These are phyloP conservation scores for Cacoxenus indagator DNA, from an alignment of 2,888 invertebrate genomes.

Conservation along the genomic window DNA sequence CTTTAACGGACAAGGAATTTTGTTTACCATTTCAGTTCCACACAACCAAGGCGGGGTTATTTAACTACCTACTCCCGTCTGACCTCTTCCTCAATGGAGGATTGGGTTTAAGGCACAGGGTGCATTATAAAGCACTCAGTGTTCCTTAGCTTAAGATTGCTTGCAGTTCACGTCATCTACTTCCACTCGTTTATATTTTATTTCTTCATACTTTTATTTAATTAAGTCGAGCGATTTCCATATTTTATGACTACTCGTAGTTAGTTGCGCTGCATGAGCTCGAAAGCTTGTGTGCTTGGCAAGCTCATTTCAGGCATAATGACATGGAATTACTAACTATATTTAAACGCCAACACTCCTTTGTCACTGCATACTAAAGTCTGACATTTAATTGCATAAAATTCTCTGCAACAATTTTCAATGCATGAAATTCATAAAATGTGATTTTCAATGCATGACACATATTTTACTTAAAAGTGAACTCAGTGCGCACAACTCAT, in stretches of 20 bases:
- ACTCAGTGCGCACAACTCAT: neutral
- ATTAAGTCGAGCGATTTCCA: neutral
- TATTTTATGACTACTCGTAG: neutral
- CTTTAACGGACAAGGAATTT: too few relatives aligned
- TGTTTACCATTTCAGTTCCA: too few relatives aligned
- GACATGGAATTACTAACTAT: neutral
- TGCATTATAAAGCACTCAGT: too few relatives aligned
- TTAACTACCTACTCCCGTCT: too few relatives aligned
- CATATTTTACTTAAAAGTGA: too few relatives aligned
- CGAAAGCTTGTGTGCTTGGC: neutral
- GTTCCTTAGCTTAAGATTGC: too few relatives aligned
- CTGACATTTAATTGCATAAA: neutral
- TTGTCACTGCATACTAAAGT: neutral
- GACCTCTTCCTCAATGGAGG: too few relatives aligned
- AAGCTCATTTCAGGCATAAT: slow-evolving; percentile 13
- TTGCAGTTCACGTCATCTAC: too few relatives aligned
- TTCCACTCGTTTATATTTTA: neutral
- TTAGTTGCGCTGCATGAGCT: neutral
- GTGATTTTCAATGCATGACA: too few relatives aligned
- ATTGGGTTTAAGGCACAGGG: too few relatives aligned
- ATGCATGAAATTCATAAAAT: too few relatives aligned
- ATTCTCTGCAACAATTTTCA: neutral
- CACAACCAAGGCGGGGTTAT: too few relatives aligned
- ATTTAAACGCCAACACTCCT: neutral
- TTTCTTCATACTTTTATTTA: neutral